Base-by-base conservation (phyloP, 2,888 invertebrate species). In the Ochropacha duplaris region DNA sequence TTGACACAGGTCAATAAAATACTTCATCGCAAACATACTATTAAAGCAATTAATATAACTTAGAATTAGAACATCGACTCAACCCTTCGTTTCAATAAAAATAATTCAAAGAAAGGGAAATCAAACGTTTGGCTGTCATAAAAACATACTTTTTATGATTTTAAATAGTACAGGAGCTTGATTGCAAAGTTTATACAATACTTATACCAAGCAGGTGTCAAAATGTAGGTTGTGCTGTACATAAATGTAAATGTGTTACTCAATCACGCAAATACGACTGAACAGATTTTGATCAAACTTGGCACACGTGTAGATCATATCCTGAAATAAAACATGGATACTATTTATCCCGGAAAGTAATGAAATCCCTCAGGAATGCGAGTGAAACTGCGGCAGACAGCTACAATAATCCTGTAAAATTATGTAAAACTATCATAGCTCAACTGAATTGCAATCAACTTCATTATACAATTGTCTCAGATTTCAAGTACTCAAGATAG, bases 41-140 rank as follows among this genome's bases (percentile, higher is more conserved):
- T 83, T 81, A 82, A 74, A 72, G 58, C 56, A 66, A 76, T 80
- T 80, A 80, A 74, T 72, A 74, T 74, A 71, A 78, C 72, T 75
- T 69, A 61, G 68, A 64, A 55, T 56, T 59, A 56, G 60, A 71
- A 69, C 74, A 68, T 72, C 76, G 49, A 64, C 72, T 73, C 72
- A 74, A 76, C 74, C 78, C 76, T 79, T 44, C 39, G 39, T 80
- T 65, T 66, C 67, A 64, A 71, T 68, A 65, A 68, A 67, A 75
- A 76, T 73, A 72, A 68, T 60, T 72, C 55, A 57, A 59, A 66
- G 72, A 76, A 75, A 77, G 73, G 69, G 72, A 79, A 76, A 74
- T 57, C 58, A 55, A 68, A 57, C 63, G 64, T 62, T 74, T 69
- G 64, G 67, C 62, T 61, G 68, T 59, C 55, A 56, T 63, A 70